These are phyloP conservation scores for Dysdera silvatica DNA, from an alignment of 1,140 invertebrate species.

Conservation along the genomic window DNA sequence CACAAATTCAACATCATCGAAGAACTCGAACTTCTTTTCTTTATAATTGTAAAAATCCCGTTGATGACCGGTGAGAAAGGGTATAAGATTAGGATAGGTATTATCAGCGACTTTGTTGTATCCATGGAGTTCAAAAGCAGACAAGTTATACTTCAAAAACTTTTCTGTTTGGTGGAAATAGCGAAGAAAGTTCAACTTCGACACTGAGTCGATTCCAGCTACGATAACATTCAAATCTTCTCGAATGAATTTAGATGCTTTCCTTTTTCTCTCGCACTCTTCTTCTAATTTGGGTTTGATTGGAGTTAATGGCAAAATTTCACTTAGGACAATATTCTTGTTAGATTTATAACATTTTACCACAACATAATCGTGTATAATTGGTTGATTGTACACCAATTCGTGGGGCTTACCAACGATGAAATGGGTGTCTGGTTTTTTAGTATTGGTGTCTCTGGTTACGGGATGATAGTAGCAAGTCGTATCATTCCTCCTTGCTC, in stretches of 20 bases:
- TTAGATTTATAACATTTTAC: constrained; percentile 12
- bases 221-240: constrained; percentile 42
- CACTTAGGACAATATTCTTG: not conserved
- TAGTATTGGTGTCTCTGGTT: not conserved
- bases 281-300: constrained; percentile 12
- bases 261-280: not conserved
- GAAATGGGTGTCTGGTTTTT: constrained; percentile 19
- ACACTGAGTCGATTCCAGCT: constrained; percentile 53
- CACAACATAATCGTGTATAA: constrained; percentile 21
- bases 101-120: constrained; percentile 46
- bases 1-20: constrained; percentile 32
- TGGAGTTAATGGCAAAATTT: constrained; percentile 8
- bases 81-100: constrained; percentile 45
- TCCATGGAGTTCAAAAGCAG: constrained; percentile 41
- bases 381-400: constrained; percentile 19
- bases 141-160: constrained; percentile 42
- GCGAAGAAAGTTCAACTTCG: constrained; percentile 51
- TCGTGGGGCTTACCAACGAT: constrained; percentile 14
- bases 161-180: constrained; percentile 49
- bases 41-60: constrained; percentile 19
- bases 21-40: constrained; percentile 13
- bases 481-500: constrained; percentile 7
- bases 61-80: constrained; percentile 40
- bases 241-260: not conserved
- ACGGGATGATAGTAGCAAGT: constrained; percentile 19